Evolutionary conservation across 2,797 vertebrate species (phyloP), one percentile per base, ranked within the genome.

Genomic region (Alauda arvensis): DNA sequence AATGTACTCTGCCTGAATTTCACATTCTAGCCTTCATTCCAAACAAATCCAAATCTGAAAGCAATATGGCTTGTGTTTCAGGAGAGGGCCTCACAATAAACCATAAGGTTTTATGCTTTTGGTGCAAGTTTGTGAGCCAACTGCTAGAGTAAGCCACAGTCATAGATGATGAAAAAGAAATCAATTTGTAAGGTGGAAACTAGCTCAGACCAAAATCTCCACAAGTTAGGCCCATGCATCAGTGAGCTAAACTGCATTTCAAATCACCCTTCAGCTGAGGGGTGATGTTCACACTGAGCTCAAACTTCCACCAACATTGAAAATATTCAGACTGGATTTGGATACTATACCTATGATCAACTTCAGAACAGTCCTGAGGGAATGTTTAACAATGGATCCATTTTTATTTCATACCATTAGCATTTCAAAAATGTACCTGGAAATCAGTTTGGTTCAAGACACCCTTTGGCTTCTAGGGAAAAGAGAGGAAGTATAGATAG

Each of bases 271-370:
- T 56, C 43, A 28, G 29, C 14, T 40, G 37, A 37, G 37, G 37
- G 37, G 10, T 37, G 37, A 37, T 10, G 37, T 23, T 31, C 43
- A 46, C 43, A 12, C 16, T 49, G 34, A 34, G 42, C 39, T 71
- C 40, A 52, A 25, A n/a, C 28, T 71, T 67, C 10, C 46, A 46
- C 42, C 33, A 46, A 28, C 3, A 33, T 2, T 0, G 1, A 57
- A 83, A 72, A 31, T 2, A 29, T 52, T 68, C 46, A 40, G 39
- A 12, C 11, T 52, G 18, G 9, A 51, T 82, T 69, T 61, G 21
- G 14, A 24, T 80, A 37, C 29, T 67, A 3, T 25, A 33, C 3
- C 28, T 75, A 34, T 0, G 0, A 46, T 7, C 4, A 43, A 10
- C 18, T 63, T 55, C 42, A 67, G 34, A 59, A 67, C 19, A 70